Evolutionary conservation across 2,113 vertebrate species (phyloP), one percentile per base, ranked within the genome.

Genomic region (Thamnophis sirtalis): DNA sequence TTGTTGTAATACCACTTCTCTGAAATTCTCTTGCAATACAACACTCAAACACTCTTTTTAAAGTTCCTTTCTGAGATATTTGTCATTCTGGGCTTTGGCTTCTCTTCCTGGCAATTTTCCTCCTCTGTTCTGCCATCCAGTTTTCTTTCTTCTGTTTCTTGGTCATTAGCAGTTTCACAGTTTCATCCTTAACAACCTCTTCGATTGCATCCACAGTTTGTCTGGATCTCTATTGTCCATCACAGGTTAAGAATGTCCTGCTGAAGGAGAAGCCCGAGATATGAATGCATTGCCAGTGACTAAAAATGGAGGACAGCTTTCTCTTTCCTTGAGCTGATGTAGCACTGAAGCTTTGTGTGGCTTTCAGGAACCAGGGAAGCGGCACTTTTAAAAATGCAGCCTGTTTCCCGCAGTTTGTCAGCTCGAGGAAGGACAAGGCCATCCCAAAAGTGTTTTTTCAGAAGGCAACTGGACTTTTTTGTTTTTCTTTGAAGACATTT

Each of bases 211-310:
- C 60, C 26, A 63, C 7, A 63, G 1, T 63, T 63, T 5, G 10
- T 63, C 60, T 63, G 60, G 60, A n/a, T 63, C 60, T 63, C 60
- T 63, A 63, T 10, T 13, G 60, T 63, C 28, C 10, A 4, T n/a
- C 4, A 26, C 26, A n/a, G 28, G 28, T n/a, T n/a, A 63, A 63
- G 26, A 63, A 63, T 1, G 0, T n/a, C 10, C 0, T 0, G 60
- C 10, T 63, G 60, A 63, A 28, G 58, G 26, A 10, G 28, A 63
- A 63, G 0, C 60, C 28, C 10, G 1, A n/a, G 4, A n/a, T n/a
- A 63, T 0, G 4, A 63, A 28, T 68, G 60, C 4, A 1, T 28
- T n/a, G 63, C 28, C 63, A 68, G 28, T 15, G 11, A 68, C 63
- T 68, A 68, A 68, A 33, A 33, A 33, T 68, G 63, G 28, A 1